Evolutionary conservation across 2,888 invertebrate species (phyloP).

Genomic region (Masnerella sp.): DNA sequence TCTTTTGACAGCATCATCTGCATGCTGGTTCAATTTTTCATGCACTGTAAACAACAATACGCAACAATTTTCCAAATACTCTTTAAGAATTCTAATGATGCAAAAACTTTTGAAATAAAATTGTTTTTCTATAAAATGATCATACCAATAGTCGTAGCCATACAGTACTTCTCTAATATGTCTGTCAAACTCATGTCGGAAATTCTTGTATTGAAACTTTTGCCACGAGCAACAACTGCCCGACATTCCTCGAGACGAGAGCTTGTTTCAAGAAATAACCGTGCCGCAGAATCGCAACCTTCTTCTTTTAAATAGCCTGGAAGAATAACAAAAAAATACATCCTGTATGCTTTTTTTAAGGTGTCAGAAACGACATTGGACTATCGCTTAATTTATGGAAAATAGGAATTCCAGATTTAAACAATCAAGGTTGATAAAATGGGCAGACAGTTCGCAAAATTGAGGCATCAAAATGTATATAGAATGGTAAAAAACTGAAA

Average conservation of each 20-base stretch:
- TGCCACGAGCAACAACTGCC: constrained; percentile 54
- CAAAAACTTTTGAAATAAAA: too few species aligned
- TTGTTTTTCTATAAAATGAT: too few species aligned
- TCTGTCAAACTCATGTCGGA: constrained; percentile 70
- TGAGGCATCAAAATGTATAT: not conserved
- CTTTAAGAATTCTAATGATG: too few species aligned
- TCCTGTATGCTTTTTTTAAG: too few species aligned
- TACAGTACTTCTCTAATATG: constrained; percentile 73
- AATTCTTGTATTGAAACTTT: constrained; percentile 64
- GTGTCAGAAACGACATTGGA: too few species aligned
- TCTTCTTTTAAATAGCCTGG: constrained; percentile 74
- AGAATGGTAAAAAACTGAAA: not conserved
- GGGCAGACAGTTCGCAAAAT: not conserved
- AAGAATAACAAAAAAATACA: constrained; percentile 15
- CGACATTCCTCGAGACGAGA: constrained; percentile 62
- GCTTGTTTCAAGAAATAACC: constrained; percentile 60
- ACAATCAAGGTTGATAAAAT: too few species aligned
- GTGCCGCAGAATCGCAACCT: constrained; percentile 69
- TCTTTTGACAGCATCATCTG: constrained; percentile 70
- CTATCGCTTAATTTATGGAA: too few species aligned
- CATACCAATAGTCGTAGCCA: constrained; percentile 70
- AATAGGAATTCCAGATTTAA: too few species aligned
- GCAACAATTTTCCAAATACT: constrained; percentile 30
- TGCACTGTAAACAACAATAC: constrained; percentile 65
- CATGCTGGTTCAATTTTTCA: constrained; percentile 68